Conservation (phyloP, 2,797 vertebrate species). For the Somateria mollissima region DNA sequence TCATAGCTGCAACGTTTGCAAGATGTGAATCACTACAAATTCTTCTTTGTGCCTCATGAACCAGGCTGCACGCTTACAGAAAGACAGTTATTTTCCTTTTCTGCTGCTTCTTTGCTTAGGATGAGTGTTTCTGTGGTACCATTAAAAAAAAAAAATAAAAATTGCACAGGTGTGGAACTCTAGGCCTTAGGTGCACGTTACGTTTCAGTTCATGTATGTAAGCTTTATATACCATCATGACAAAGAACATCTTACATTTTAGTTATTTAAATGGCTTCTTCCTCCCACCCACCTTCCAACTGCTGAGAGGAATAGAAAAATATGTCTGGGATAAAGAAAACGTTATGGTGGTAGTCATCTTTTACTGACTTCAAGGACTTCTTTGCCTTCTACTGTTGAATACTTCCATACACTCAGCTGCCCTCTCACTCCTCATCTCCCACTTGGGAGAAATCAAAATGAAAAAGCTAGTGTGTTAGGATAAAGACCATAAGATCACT, state of each 20-base stretch:
- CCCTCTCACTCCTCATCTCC: not conserved
- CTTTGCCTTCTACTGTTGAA: not conserved
- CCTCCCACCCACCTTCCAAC: not conserved
- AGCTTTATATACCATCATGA: not conserved
- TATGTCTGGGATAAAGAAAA: not conserved
- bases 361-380: not conserved
- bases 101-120: not conserved
- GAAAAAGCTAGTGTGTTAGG: not conserved
- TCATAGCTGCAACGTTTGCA: not conserved
- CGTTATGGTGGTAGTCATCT: rapidly evolving
- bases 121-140: not conserved
- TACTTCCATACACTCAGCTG: not conserved
- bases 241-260: not conserved
- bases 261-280: not conserved
- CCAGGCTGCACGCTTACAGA: not conserved
- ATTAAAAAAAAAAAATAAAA: not conserved
- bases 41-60: not conserved
- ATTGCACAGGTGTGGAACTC: not conserved
- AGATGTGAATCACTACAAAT: rapidly evolving
- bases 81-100: not conserved
- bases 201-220: not conserved
- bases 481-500: not conserved
- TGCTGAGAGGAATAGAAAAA: not conserved
- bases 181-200: not conserved
- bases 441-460: rapidly evolving